Base-by-base conservation (phyloP, 2,888 invertebrate species). In the Chymomyza caudatula region DNA sequence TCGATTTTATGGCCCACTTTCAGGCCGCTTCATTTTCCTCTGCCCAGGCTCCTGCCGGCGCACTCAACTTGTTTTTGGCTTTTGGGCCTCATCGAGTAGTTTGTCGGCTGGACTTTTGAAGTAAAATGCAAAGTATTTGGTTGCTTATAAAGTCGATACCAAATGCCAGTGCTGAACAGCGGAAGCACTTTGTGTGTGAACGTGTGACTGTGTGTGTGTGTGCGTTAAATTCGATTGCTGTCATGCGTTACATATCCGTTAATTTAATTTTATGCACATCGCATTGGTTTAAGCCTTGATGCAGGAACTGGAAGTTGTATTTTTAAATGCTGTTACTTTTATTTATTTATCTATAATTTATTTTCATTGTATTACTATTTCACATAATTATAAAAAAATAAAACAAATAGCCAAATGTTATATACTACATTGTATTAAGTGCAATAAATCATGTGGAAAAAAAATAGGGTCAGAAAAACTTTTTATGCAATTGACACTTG, bases 281-380 rank as follows among this genome's bases (percentile, higher is more conserved):
- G 53, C 53, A 25, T 23, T 53, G 17, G 19, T 2, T 20, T 22
- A 20, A 20, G 19, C 22, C 20, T 13, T 51, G 19, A 25, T 65
- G 53, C 85, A 77, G 85, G 75, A 80, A 83, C 67, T 68, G 73
- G 29, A 71, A 63, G 56, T 67, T 67, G 55, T 56, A 57, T 61
- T 37, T 56, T 56, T 59, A n/a, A 67, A 63, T 53, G 53, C 23
- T 51, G 56, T 74, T 56, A 58, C 78, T 78, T 68, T 69, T 69
- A 77, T 78, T 74, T 82, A 72, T 74, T 77, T 74, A 70, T 64
- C 52, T 67, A 58, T 20, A 25, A 55, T 66, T 57, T 69, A 20
- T 22, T 47, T 6, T 17, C 3, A 47, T 6, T 17, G 47, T 47
- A n/a, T 6, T 43, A 2, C 2, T 15, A 15, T 13, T 43, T 43